phyloP scores from a whole-genome alignment of 2,888 invertebrate species.

The Heteromurus nitidus region DNA sequence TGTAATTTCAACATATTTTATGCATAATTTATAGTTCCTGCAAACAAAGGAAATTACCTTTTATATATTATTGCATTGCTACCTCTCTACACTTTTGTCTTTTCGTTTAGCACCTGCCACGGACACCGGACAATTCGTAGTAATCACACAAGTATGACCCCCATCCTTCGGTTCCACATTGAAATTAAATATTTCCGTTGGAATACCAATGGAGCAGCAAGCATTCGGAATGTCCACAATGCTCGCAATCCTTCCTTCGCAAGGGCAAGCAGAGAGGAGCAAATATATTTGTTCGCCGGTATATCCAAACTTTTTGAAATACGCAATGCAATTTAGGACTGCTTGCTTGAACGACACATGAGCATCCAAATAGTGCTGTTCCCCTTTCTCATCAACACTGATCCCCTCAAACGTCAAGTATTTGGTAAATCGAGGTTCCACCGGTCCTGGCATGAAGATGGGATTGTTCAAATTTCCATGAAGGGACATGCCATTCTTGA shows the following conservation, averaged over 20 bases:
- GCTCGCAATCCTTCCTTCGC: constrained; percentile 58
- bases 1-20: too few species aligned
- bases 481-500: constrained; percentile 63
- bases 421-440: constrained; percentile 62
- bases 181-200: constrained; percentile 68
- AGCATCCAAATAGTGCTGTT: constrained; percentile 66
- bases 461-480: constrained; percentile 62
- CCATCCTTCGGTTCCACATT: constrained; percentile 58
- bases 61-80: too few species aligned
- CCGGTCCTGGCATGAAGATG: constrained; percentile 67
- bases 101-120: too few species aligned
- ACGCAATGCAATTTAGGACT: constrained; percentile 54
- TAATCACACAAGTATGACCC: too few species aligned
- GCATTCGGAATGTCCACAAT: constrained; percentile 67
- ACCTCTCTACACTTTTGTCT: too few species aligned
- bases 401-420: constrained; percentile 69
- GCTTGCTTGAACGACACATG: constrained; percentile 61
- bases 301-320: constrained; percentile 67
- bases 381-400: constrained; percentile 62
- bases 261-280: constrained; percentile 56
- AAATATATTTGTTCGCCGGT: constrained; percentile 61
- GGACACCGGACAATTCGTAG: too few species aligned
- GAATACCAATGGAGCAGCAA: constrained; percentile 61
- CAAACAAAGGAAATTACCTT: too few species aligned
- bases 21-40: too few species aligned